phyloP scores from a whole-genome alignment of 92 coral and sea anemone species.

The Pocillopora meandrina region DNA sequence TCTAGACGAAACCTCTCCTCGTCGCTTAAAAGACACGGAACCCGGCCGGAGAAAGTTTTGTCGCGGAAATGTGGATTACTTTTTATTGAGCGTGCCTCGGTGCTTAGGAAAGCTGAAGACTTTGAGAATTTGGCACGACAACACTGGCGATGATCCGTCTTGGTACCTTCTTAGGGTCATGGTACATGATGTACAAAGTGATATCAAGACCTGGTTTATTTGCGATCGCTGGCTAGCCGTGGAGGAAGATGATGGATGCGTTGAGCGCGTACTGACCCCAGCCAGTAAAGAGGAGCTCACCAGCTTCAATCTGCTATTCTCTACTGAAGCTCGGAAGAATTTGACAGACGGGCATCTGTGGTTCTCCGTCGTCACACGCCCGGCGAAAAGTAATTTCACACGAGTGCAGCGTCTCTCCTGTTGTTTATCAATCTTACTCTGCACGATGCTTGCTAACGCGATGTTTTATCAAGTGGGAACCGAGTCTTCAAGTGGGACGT shows the following conservation, averaged over 20 bases:
- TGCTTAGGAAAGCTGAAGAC: conserved; percentile 82
- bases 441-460: conserved; percentile 97
- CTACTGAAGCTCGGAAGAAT: conserved; percentile 94
- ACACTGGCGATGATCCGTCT: conserved; percentile 74
- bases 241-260: conserved; percentile 91
- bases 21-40: conserved; percentile 75
- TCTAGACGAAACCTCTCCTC: conserved; percentile 91
- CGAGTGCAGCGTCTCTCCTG: conserved; percentile 96
- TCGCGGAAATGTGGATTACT: conserved; percentile 86
- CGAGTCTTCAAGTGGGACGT: conserved; percentile 85
- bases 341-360: conserved; percentile 93
- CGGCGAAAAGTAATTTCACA: conserved; percentile 92
- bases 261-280: conserved; percentile 73
- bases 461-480: conserved; percentile 92
- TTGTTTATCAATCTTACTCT: conserved; percentile 81
- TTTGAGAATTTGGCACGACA: conserved; percentile 91
- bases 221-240: conserved; percentile 99
- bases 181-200: conserved; percentile 93
- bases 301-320: conserved; percentile 89
- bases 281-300: conserved; percentile 91
- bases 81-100: conserved; percentile 87
- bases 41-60: conserved; percentile 84
- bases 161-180: conserved; percentile 79
- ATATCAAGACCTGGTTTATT: conserved; percentile 92
- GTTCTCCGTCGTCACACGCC: conserved; percentile 92